These are phyloP conservation scores for Vanacampus margaritifer DNA, from an alignment of 2,113 vertebrate genomes.

Conservation along the genomic window DNA sequence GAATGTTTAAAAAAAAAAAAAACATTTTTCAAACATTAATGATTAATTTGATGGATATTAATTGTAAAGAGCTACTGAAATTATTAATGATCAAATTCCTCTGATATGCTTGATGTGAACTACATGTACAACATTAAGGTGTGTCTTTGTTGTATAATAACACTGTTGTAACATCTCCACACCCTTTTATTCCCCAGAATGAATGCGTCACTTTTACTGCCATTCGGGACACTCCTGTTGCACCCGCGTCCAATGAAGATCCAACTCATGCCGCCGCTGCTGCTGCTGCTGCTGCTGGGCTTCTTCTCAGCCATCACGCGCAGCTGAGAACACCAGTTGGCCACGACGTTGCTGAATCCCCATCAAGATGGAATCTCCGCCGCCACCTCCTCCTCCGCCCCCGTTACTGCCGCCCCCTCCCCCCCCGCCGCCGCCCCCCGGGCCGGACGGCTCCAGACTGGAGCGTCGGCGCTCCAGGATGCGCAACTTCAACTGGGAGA, in stretches of 20 bases:
- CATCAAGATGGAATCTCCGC: constrained; percentile 48
- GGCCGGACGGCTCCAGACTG: not conserved
- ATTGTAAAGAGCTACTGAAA: too few species aligned
- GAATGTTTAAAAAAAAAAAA: too few species aligned
- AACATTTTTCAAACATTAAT: too few species aligned
- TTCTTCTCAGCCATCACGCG: not conserved
- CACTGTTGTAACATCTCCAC: not conserved
- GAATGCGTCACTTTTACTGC: not conserved
- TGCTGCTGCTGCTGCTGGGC: too few species aligned
- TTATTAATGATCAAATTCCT: not conserved
- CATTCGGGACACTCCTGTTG: not conserved
- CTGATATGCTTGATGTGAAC: not conserved
- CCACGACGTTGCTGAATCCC: not conserved
- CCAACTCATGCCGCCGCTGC: not conserved
- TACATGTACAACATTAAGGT: not conserved
- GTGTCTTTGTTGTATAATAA: not conserved
- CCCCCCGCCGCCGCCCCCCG: constrained; percentile 36
- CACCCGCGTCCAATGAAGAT: not conserved
- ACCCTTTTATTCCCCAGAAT: not conserved
- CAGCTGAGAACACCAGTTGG: constrained; percentile 17
- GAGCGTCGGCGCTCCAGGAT: constrained; percentile 58
- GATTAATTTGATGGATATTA: too few species aligned
- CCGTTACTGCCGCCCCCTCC: constrained; percentile 31
- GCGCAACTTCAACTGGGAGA: constrained; percentile 80
- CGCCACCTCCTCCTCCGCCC: not conserved